These are phyloP conservation scores for Helarctos malayanus DNA, from an alignment of 2,797 vertebrate species.

Conservation along the genomic window DNA sequence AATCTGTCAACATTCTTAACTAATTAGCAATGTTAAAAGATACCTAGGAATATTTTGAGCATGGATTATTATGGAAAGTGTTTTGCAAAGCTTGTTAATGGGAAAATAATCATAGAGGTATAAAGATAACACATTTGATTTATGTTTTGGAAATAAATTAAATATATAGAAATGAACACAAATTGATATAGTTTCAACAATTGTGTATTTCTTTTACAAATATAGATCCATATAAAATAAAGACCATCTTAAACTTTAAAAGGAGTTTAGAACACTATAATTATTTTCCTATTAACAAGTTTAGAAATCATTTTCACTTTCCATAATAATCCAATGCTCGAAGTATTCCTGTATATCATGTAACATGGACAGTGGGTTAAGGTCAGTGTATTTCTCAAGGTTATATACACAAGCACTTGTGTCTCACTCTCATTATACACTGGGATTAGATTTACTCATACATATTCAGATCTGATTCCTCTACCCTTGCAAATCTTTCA, in stretches of 20 bases:
- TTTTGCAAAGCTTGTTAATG: not conserved
- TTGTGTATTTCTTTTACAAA: not conserved
- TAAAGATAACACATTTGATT: not conserved
- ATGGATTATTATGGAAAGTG: not conserved
- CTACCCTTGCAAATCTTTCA: constrained; percentile 36
- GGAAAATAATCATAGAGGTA: not conserved
- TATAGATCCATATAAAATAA: constrained; percentile 7
- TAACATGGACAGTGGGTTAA: not conserved
- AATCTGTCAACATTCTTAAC: not conserved
- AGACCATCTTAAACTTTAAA: not conserved
- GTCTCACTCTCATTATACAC: not conserved
- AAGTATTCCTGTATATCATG: not conserved
- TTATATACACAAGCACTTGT: not conserved
- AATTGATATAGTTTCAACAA: not conserved
- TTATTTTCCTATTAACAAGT: not conserved
- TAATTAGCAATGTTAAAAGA: not conserved
- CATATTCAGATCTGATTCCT: not conserved
- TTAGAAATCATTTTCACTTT: constrained; percentile 37
- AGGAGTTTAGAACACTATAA: not conserved
- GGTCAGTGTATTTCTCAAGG: not conserved
- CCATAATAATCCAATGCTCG: not conserved
- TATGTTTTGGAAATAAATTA: constrained; percentile 19
- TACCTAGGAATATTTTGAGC: not conserved
- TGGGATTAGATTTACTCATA: constrained; percentile 2
- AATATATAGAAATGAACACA: not conserved